Base-by-base conservation (phyloP, 2,888 invertebrate species). In the Hydrotaea cyrtoneurina region DNA sequence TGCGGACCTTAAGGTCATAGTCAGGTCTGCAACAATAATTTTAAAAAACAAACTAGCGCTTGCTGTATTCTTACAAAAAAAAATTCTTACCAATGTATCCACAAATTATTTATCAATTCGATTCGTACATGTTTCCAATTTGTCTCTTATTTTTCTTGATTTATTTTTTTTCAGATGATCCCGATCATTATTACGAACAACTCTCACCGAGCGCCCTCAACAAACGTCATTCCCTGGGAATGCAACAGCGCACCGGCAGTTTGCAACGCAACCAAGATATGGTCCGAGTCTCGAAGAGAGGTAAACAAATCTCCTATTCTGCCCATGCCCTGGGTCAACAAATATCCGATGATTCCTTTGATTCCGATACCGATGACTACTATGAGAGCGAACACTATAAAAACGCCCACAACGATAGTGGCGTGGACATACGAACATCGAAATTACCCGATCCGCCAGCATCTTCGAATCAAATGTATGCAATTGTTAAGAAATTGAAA, bases 171-270 rank as follows among this genome's bases (percentile, higher is more conserved):
- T 15, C 93, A 95, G 95, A 95, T 90, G 95, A 95, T 91, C 94
- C 94, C 0, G 95, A 95, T 85, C 95, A 96, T 90, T 93, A 95
- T 88, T 96, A 96, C 92, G 96, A 96, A 92, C 95, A 95, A 31
- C 92, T 96, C 86, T 93, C 93, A 85, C 92, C 91, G 0, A 72
- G 89, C 78, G 87, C 89, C 8, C 77, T 82, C 46, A 90, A 89
- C 79, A 90, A 90, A 57, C 87, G 90, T 0, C 89, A 90, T 75
- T 88, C 90, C 10, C 86, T 88, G n/a, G 81, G 88, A 43, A 74
- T 88, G 69, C 86, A 85, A 53, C 83, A 86, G n/a, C 86, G 85
- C 11, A 74, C 86, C 23, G 88, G 86, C n/a, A 89, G 87, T 15
- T 87, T 88, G 64, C 88, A 86, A 64, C 87, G 86, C 3, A 86